Evolutionary conservation across 2,888 invertebrate species (phyloP).

Genomic region (Nomada flava): DNA sequence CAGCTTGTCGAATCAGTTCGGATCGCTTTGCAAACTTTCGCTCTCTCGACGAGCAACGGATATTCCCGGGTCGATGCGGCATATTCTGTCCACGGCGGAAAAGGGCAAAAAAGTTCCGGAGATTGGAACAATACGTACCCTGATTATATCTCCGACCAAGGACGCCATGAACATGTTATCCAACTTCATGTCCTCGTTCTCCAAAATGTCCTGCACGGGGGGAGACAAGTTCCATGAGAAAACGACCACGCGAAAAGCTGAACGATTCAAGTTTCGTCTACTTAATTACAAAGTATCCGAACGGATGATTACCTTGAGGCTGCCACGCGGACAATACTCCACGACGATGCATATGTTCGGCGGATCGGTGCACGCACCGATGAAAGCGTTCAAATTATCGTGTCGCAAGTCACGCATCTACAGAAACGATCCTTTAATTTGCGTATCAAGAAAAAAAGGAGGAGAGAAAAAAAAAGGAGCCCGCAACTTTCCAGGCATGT

Average conservation of each 20-base stretch:
- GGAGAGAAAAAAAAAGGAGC: neutral
- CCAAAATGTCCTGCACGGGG: slow-evolving; percentile 91
- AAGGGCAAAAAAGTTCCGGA: neutral
- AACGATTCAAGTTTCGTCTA: slow-evolving; percentile 3
- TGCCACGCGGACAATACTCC: slow-evolving; percentile 95
- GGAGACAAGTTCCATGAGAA: neutral
- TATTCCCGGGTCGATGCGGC: neutral
- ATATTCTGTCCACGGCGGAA: no score
- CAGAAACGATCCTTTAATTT: slow-evolving; percentile 65
- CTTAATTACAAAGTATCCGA: slow-evolving; percentile 10
- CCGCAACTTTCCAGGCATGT: neutral
- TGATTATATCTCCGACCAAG: slow-evolving; percentile 96
- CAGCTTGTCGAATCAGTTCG: no score
- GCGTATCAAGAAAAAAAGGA: neutral
- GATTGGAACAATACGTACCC: slow-evolving; percentile 87
- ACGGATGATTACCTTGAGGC: slow-evolving; percentile 89
- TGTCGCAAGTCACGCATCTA: slow-evolving; percentile 96
- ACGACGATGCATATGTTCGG: slow-evolving; percentile 95
- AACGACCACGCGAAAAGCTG: slow-evolving; percentile 3
- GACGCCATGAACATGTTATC: slow-evolving; percentile 99
- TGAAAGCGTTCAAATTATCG: slow-evolving; percentile 96
- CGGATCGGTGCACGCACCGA: slow-evolving; percentile 96
- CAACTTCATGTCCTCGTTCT: slow-evolving; percentile 97
- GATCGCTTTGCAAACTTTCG: neutral
- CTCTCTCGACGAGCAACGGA: neutral